Base-by-base conservation (phyloP, 2,113 vertebrate species). In the Takifugu flavidus region DNA sequence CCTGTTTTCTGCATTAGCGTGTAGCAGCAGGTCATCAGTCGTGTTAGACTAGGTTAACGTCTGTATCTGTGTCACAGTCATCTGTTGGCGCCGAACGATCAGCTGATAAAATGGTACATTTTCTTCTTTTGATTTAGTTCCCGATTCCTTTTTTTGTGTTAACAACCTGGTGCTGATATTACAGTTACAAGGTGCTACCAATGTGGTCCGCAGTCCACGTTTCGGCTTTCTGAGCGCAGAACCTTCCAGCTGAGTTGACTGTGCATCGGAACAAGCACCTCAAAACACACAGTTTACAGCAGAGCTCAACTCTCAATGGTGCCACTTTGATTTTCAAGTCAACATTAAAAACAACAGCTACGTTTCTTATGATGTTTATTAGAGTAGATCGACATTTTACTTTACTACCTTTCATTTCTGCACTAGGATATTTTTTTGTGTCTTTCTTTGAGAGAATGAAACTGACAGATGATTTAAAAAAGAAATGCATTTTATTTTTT, bases 101-200 rank as follows among this genome's bases (percentile, higher is more conserved):
- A 67, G 72, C 77, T 67, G 59, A 77, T 56, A 65, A 83, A 87
- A 84, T 25, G 77, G 85, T 87, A 86, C 86, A 83, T 87, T 78
- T 76, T 74, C 69, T 70, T 62, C 31, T 71, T 71, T 70, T 60
- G 29, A 11, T 15, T 62, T 65, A 42, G 29, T 60, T 80, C n/a
- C 56, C 65, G 51, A 28, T 69, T 51, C 65, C 56, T 51, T 15
- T 80, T 20, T 80, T 86, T 15, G 12, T 46, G 80, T 82, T 72
- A 59, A 72, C 61, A 80, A 90, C 74, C 83, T 90, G 91, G 91
- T 92, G 91, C 91, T 92, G 86, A 79, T 70, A 75, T 82, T 70
- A 82, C 80, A 85, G 87, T 62, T 64, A 62, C 70, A 85, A 79
- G 91, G 91, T 92, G 91, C 91, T 92, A 92, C 82, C 75, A 83